Base-by-base conservation (phyloP, 2,113 vertebrate genomes). In the Carassius gibelio region DNA sequence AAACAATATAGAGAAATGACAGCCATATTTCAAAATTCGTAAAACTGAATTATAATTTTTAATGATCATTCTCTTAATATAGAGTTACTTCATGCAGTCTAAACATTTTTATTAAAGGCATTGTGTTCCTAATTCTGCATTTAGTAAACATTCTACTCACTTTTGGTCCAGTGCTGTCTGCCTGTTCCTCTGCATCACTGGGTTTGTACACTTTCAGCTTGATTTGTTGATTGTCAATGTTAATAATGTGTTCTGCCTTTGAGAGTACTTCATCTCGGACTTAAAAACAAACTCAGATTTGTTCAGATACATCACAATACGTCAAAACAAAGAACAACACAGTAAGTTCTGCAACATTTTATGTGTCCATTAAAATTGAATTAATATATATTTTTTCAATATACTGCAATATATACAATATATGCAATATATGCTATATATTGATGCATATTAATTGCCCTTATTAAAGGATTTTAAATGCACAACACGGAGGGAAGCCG, bases 191-290 rank as follows among this genome's bases (percentile, higher is more conserved):
- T 50, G 2, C 9, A 11, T 50, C 38, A 7, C 38, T 11, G 7
- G 90, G 81, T 5, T 34, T 76, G 0, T 4, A 13, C 17, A 89
- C 71, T 4, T 82, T 80, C 61, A 99, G 19, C 14, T 36, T 91
- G 34, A 97, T 0, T 0, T 76, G 76, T 75, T 86, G 69, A 71
- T 90, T 90, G n/a, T 85, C 89, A 57, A 94, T 61, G 8, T 19
- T 15, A 77, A 98, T 75, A 38, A 94, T 80, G 2, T 98, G 97
- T 48, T 62, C 85, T 0, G 50, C 0, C 80, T 90, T 94, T 34
- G 89, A 71, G 8, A 99, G 94, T 89, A 98, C 96, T 21, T 59
- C 89, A 11, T 93, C 84, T 81, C 93, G 94, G 66, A 92, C 97
- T 99, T 88, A 86, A 90, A n/a, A 26, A 26, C 26, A 26, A 26